These are phyloP conservation scores for Xyrauchen texanus DNA, from an alignment of 2,113 vertebrate species.

Conservation along the genomic window DNA sequence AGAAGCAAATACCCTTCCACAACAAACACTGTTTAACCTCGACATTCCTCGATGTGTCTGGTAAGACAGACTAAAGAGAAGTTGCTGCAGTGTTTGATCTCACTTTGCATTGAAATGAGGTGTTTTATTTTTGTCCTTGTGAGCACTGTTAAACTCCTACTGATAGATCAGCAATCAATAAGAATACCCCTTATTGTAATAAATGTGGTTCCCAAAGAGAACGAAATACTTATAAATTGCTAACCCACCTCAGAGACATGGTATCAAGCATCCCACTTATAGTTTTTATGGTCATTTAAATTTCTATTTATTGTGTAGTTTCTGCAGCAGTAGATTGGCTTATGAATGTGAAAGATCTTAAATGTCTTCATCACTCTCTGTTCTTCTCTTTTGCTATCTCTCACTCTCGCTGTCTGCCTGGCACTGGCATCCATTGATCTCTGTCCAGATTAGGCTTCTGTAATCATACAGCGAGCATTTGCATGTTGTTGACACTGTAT, in stretches of 20 bases:
- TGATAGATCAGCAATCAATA: neutral
- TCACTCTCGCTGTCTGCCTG: too few species aligned
- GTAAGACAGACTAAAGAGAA: neutral
- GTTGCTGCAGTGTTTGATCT: constrained; percentile 15
- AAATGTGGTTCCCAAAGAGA: constrained; percentile 1
- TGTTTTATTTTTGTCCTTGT: neutral
- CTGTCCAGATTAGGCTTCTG: neutral
- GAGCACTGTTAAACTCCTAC: neutral
- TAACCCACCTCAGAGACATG: neutral
- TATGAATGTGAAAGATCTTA: neutral
- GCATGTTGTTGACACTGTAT: constrained; percentile 32
- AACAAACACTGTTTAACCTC: neutral
- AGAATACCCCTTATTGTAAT: constrained; percentile 29
- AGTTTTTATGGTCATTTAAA: too few species aligned
- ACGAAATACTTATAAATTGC: constrained; percentile 38
- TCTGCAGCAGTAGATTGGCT: neutral
- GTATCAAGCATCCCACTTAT: neutral
- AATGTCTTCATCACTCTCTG: too few species aligned
- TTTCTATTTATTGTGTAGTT: neutral
- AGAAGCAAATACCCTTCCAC: neutral
- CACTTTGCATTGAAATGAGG: constrained; percentile 31
- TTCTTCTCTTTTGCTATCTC: too few species aligned
- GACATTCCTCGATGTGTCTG: constrained; percentile 3
- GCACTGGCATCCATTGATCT: neutral
- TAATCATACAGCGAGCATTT: constrained; percentile 14